phyloP scores from a whole-genome alignment of 2,888 invertebrate species.

The Melieria omissa region DNA sequence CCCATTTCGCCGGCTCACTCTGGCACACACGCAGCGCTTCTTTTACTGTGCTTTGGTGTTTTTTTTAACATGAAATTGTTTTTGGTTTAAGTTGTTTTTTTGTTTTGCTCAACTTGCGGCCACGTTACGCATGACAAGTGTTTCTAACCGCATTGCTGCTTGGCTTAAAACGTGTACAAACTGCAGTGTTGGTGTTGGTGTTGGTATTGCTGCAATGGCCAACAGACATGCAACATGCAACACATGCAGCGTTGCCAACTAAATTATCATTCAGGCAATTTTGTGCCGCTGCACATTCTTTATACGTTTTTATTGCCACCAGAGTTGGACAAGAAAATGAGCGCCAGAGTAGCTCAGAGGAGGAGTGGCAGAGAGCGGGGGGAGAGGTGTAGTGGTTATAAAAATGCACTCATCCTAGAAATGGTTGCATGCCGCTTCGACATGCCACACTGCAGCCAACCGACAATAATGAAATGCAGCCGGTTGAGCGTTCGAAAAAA shows the following conservation, averaged over 20 bases:
- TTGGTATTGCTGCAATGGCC: conserved; percentile 1
- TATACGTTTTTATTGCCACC: too few relatives aligned
- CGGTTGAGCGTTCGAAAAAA: too few relatives aligned
- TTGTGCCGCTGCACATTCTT: too few relatives aligned
- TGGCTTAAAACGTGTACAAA: neutral
- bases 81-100: neutral
- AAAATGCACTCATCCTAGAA: conserved; percentile 27
- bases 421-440: conserved; percentile 22
- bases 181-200: neutral
- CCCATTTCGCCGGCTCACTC: conserved; percentile 2
- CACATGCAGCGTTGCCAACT: neutral
- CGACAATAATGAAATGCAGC: too few relatives aligned
- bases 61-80: neutral
- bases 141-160: conserved; percentile 21
- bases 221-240: conserved; percentile 20
- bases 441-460: too few relatives aligned
- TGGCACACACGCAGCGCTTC: neutral
- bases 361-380: neutral
- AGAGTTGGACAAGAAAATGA: too few relatives aligned
- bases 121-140: conserved; percentile 31
- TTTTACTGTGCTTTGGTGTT: neutral
- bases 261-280: too few relatives aligned
- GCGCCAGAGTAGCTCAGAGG: neutral
- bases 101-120: neutral
- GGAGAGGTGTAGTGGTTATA: neutral